Base-by-base conservation (phyloP, 2,888 invertebrate genomes). In the Chrysolina haemoptera region DNA sequence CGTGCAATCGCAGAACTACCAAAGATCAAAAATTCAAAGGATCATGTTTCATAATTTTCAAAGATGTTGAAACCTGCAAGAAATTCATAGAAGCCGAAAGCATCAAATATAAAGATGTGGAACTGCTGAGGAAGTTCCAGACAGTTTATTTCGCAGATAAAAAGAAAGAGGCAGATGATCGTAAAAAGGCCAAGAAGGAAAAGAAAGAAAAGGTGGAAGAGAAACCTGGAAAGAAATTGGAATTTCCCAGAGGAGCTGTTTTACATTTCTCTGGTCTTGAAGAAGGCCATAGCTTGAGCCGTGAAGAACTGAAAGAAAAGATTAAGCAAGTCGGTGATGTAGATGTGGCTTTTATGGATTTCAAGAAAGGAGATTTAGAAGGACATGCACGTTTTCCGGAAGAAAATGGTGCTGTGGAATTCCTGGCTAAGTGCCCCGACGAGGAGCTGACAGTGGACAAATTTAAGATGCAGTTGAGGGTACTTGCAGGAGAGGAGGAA, bases 41-140 rank as follows among this genome's bases (percentile, higher is more conserved):
- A 66, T 98, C 98, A 1, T 93, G 98, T 65, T 98, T 98, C 87
- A 92, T 94, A 11, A 94, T 95, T 6, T 99, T 98, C 87, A 92
- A 93, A 82, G 94, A 92, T 41, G 90, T 92, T 69, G 97, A 97
- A 70, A 92, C 92, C 84, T 96, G 96, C 2, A 93, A 95, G 81
- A 93, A 92, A 75, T 96, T 97, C 85, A 86, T 96, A 48, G 92
- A 91, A 20, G 88, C 90, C 20, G 93, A 94, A 79, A 88, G 88
- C 48, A 71, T 87, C 14, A 91, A 90, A 76, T 88, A 95, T 6
- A 94, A 95, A 82, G 95, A 92, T 81, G 89, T 90, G 0, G 94
- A 93, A 0, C 87, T 96, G 66, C 85, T 93, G 6, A 89, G 91
- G 20, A 92, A 92, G 82, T 94, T 93, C 93, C 94, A 94, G 88